phyloP scores from a whole-genome alignment of 2,797 vertebrate genomes.

The Microctenopoma stevenorrisi region DNA sequence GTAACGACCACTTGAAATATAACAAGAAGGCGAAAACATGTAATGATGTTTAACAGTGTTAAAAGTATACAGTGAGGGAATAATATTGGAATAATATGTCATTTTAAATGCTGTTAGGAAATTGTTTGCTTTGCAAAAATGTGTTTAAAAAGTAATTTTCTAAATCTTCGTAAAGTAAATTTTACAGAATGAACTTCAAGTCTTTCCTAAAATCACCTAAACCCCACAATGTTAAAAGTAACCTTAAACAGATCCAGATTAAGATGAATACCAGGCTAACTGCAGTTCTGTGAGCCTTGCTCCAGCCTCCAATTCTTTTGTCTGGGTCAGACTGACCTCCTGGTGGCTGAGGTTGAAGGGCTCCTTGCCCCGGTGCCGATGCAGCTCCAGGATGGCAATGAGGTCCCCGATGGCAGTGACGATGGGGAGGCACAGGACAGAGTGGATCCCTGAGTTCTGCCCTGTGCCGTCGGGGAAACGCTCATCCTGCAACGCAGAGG shows the following conservation, averaged over 20 bases:
- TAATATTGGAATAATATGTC: too few relatives aligned
- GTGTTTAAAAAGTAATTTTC: slow-evolving; percentile 5
- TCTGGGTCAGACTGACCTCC: slow-evolving; percentile 86
- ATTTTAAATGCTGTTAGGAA: neutral
- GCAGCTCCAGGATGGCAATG: slow-evolving; percentile 96
- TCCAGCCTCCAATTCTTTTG: slow-evolving; percentile 52
- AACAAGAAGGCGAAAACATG: neutral
- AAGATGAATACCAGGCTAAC: slow-evolving; percentile 60
- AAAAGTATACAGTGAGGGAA: neutral
- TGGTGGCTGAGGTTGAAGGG: slow-evolving; percentile 95
- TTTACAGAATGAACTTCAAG: slow-evolving; percentile 21
- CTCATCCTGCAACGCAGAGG: slow-evolving; percentile 87
- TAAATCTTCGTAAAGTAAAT: slow-evolving; percentile 1
- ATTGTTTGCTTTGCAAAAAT: neutral
- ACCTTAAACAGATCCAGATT: slow-evolving; percentile 59
- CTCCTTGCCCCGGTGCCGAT: slow-evolving; percentile 93
- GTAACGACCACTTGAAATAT: neutral
- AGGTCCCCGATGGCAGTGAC: slow-evolving; percentile 96
- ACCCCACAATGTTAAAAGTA: slow-evolving; percentile 34
- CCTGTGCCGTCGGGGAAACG: slow-evolving; percentile 96
- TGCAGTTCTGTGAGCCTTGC: slow-evolving; percentile 61
- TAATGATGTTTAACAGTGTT: neutral
- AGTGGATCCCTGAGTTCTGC: slow-evolving; percentile 95
- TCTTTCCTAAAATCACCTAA: slow-evolving; percentile 33
- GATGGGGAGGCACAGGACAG: slow-evolving; percentile 97